phyloP scores from a whole-genome alignment of 2,888 invertebrate species.

The Nomada hirtipes region DNA sequence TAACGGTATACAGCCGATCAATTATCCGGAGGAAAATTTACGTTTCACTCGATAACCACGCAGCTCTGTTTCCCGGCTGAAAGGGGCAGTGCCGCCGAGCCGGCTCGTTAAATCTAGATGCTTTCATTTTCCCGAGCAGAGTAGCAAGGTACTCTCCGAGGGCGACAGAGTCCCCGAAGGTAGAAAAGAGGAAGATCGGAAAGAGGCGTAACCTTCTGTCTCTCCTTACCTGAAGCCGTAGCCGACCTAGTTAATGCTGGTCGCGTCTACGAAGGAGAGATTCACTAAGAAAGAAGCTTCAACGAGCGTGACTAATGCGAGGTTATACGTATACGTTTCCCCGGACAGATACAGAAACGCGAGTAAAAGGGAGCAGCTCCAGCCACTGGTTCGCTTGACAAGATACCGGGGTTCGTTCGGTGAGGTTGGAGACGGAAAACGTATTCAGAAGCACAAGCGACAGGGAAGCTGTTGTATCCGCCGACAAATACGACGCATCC shows the following conservation, averaged over 20 bases:
- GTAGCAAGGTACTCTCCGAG: slow-evolving; percentile 7
- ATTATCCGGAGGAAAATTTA: slow-evolving; percentile 32
- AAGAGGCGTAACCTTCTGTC: slow-evolving; percentile 47
- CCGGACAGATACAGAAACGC: slow-evolving; percentile 46
- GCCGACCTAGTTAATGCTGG: slow-evolving; percentile 64
- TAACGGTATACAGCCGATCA: slow-evolving; percentile 6
- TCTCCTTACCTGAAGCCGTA: slow-evolving; percentile 35
- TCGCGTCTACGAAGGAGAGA: slow-evolving; percentile 67
- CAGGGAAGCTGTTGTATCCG: slow-evolving; percentile 59
- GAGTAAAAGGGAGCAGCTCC: slow-evolving; percentile 37
- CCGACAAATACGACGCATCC: slow-evolving; percentile 75
- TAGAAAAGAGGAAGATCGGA: slow-evolving; percentile 33
- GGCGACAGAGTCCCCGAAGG: slow-evolving; percentile 18
- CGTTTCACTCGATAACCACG: slow-evolving; percentile 37
- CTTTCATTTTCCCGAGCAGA: slow-evolving; percentile 41
- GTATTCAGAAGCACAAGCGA: slow-evolving; percentile 62
- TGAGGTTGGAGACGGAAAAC: slow-evolving; percentile 55
- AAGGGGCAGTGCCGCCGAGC: neutral
- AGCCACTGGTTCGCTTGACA: slow-evolving; percentile 44
- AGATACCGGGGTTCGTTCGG: slow-evolving; percentile 49
- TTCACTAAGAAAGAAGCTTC: slow-evolving; percentile 69
- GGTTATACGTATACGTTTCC: slow-evolving; percentile 64
- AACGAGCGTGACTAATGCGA: slow-evolving; percentile 75
- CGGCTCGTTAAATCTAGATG: slow-evolving; percentile 50
- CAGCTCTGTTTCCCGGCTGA: slow-evolving; percentile 23